These are phyloP conservation scores for Acromyrmex echinatior DNA, from an alignment of 1,140 invertebrate genomes.

Conservation along the genomic window DNA sequence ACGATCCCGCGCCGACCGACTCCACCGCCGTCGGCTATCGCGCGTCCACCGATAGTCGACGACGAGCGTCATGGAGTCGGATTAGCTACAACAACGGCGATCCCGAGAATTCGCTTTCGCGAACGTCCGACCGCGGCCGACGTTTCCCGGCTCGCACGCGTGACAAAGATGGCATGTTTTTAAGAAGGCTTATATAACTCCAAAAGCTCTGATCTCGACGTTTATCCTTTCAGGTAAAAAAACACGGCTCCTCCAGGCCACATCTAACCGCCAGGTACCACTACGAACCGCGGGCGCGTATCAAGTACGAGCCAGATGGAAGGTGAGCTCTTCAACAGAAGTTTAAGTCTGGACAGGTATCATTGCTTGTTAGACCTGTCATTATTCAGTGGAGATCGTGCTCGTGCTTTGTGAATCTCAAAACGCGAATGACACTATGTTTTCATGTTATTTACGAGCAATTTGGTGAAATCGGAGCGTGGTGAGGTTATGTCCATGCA, in stretches of 20 bases:
- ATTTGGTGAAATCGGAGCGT: not conserved
- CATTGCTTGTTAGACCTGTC: constrained; percentile 39
- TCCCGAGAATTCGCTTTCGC: not conserved
- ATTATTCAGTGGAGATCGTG: not conserved
- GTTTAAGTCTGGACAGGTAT: constrained; percentile 9
- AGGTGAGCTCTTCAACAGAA: constrained; percentile 71
- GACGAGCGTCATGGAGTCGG: not conserved
- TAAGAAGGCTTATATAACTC: constrained; percentile 80
- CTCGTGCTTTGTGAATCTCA: not conserved
- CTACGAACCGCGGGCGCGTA: constrained; percentile 73
- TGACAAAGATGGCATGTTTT: constrained; percentile 83
- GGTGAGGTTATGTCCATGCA: constrained; percentile 32
- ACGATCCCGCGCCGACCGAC: not conserved
- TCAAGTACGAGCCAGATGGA: constrained; percentile 73
- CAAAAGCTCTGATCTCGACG: constrained; percentile 31
- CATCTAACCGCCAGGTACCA: constrained; percentile 75
- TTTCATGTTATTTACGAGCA: not conserved
- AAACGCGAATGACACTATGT: not conserved
- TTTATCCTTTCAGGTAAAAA: constrained; percentile 82
- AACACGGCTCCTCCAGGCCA: constrained; percentile 79
- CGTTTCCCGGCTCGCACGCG: constrained; percentile 62
- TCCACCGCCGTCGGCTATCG: not conserved
- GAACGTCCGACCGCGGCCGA: not conserved
- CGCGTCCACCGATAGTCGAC: not conserved
- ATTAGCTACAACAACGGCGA: not conserved